Conservation (phyloP, 2,888 invertebrate species). For the Troilus luridus region DNA sequence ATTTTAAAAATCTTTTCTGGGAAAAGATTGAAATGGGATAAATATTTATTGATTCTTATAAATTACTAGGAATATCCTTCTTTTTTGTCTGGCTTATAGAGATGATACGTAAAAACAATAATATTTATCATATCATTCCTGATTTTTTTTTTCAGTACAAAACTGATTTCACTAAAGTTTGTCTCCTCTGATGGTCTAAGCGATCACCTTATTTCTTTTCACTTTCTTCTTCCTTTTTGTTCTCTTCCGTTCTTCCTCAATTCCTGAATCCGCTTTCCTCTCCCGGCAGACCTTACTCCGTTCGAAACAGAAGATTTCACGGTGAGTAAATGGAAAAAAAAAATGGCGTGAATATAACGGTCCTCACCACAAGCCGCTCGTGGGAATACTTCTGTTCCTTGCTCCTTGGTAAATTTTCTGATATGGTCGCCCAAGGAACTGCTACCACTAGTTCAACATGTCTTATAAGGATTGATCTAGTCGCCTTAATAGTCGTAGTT, state of each 20-base stretch:
- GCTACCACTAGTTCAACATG: neutral
- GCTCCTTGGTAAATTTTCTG: conserved; percentile 24
- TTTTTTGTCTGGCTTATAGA: neutral
- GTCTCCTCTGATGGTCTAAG: neutral
- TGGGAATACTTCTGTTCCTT: neutral
- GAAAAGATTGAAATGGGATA: too few relatives aligned
- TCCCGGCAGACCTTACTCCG: neutral
- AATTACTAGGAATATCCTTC: neutral
- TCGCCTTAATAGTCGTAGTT: neutral
- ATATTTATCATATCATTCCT: neutral
- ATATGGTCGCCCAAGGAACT: neutral
- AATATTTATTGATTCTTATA: too few relatives aligned
- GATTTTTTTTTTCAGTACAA: neutral
- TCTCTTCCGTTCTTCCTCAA: neutral
- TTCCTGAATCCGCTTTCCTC: conserved; percentile 7
- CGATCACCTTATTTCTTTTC: neutral
- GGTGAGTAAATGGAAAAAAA: conserved; percentile 19
- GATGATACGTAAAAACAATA: neutral
- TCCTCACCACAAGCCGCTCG: conserved; percentile 10
- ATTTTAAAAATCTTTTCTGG: too few relatives aligned
- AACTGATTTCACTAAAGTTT: neutral
- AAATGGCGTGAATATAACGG: conserved; percentile 31
- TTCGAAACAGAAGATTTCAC: conserved; percentile 17
- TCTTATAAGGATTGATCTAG: neutral
- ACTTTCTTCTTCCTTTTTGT: neutral